Evolutionary conservation across 2,113 vertebrate species (phyloP), one percentile per base, ranked within the genome.

Genomic region (Podarcis raffonei): DNA sequence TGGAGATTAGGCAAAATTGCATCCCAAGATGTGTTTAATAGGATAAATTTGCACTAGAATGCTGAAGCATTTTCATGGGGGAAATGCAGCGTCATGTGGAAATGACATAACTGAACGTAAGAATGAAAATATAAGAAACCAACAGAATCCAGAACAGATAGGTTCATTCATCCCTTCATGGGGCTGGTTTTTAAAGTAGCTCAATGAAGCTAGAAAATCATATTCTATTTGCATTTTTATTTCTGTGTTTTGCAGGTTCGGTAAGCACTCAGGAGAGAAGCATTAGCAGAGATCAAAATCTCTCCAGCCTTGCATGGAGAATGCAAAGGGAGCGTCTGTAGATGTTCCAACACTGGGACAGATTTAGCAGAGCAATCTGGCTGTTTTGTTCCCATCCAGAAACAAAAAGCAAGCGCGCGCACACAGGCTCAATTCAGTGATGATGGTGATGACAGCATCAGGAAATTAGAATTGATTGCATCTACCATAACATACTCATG

Each of bases 381-480:
- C n/a, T 68, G 16, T 25, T 86, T 20, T 0, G 39, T 74, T 79
- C 62, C 80, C 89, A 75, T 23, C n/a, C 48, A 81, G 18, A 0
- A 79, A 22, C 59, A 74, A 4, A 89, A 77, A 81, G 9, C 89
- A 37, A 13, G n/a, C 16, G 1, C 42, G 1, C 48, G 2, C 9
- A 11, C 15, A 35, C 86, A 71, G 79, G 77, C 78, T 80, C 32
- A 6, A 0, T 18, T 6, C 27, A 0, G 0, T 62, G 59, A 62
- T 62, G n/a, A 87, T 81, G 27, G 18, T 77, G 48, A 65, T 35
- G 59, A 37, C 11, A 65, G n/a, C 79, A 35, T 23, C n/a, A 62
- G n/a, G 57, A 81, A 62, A 81, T 22, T 35, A 23, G 57, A 22
- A 35, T n/a, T 16, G 20, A 57, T 48, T 5, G 25, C 20, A n/a